Conservation (phyloP, 2,113 vertebrate genomes). For the Tetrao urogallus region DNA sequence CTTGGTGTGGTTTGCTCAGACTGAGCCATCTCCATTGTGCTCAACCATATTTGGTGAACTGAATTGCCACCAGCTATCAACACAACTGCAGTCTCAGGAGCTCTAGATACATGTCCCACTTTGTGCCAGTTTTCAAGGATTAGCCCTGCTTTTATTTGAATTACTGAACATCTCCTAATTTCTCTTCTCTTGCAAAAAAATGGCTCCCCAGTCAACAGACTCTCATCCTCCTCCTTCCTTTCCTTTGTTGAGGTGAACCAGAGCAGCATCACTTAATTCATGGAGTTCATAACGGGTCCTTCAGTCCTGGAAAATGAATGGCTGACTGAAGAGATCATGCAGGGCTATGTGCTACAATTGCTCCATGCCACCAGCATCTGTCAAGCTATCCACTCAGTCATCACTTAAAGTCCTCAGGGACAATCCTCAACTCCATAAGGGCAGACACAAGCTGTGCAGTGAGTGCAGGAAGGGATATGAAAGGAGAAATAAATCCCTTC, state of each 20-base stretch:
- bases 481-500: not conserved
- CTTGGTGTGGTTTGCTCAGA: not conserved
- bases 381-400: not conserved
- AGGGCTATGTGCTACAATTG: not conserved
- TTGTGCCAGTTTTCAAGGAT: not conserved
- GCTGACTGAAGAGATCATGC: too few species aligned
- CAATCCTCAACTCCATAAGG: not conserved
- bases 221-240: not conserved
- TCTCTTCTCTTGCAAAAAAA: not conserved
- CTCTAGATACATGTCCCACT: not conserved
- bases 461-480: not conserved
- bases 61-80: not conserved
- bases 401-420: not conserved
- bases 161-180: not conserved
- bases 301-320: not conserved
- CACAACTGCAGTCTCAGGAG: not conserved
- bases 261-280: not conserved
- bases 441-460: not conserved
- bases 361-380: not conserved
- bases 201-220: not conserved
- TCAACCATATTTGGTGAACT: not conserved
- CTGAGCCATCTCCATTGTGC: not conserved
- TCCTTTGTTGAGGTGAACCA: not conserved
- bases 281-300: fast-evolving
- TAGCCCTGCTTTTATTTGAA: not conserved